These are phyloP conservation scores for Rotaria magnacalcarata DNA, from an alignment of 2,888 invertebrate species.

Conservation along the genomic window DNA sequence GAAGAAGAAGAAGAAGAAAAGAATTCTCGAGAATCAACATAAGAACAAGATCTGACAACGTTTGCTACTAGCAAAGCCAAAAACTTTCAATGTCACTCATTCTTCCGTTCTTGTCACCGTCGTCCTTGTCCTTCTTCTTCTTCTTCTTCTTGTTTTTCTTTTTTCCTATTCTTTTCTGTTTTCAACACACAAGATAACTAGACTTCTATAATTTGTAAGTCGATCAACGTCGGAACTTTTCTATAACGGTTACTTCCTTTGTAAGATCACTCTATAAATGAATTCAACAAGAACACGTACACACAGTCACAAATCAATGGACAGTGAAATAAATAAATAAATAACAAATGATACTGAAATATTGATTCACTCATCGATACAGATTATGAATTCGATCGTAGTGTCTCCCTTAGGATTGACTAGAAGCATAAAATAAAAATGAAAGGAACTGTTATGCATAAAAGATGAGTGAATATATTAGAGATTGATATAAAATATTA, in stretches of 20 bases:
- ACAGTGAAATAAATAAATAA: too few relatives aligned
- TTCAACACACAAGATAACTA: neutral
- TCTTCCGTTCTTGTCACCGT: slow-evolving; percentile 1
- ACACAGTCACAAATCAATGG: neutral
- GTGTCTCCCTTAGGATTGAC: too few relatives aligned
- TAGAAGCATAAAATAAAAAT: too few relatives aligned
- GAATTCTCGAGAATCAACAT: neutral
- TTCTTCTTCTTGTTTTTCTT: neutral
- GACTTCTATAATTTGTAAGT: neutral
- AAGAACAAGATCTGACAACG: neutral
- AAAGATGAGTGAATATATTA: neutral
- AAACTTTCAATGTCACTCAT: slow-evolving; percentile 6
- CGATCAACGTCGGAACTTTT: neutral
- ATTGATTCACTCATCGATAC: neutral
- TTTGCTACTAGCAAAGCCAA: neutral
- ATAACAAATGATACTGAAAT: neutral
- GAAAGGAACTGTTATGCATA: neutral
- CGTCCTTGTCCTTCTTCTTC: neutral
- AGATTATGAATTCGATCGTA: too few relatives aligned
- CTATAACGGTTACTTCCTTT: neutral
- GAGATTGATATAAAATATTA: neutral
- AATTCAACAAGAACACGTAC: neutral
- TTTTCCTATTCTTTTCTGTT: neutral
- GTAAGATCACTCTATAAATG: neutral
- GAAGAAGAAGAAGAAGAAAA: too few relatives aligned